Base-by-base conservation (phyloP, 2,797 vertebrate species). In the Mastacembelus armatus region DNA sequence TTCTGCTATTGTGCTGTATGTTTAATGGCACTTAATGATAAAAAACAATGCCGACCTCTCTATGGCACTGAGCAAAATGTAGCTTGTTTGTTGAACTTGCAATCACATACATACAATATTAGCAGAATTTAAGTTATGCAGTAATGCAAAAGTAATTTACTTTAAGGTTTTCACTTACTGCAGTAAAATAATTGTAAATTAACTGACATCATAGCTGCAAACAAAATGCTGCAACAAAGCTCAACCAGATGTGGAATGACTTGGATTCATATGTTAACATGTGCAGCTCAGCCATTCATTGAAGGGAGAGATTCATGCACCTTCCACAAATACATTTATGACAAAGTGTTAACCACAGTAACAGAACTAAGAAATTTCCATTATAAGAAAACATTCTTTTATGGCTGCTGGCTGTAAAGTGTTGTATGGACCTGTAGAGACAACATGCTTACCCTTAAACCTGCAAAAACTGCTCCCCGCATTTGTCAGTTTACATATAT, bases 341-440 rank as follows among this genome's bases (percentile, higher is more conserved):
- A n/a, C n/a, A 22, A 66, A 63, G 19, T n/a, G 42, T 40, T 22
- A 49, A 38, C 5, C 2, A 24, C 24, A 44, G n/a, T 4, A 66
- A 24, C 42, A 45, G 16, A 68, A 27, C 15, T 24, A 50, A 61
- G 57, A 66, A 57, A 39, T 1, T 65, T 56, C 4, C 30, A 52
- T 60, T 58, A 35, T 47, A 68, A 71, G 45, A 56, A 51, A 35
- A 16, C 55, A 24, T 32, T 66, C 22, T 55, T 64, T 44, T 22
- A 49, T 59, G 32, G 65, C 50, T 14, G 0, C 15, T 52, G 48
- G 55, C 57, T 70, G 43, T 50, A n/a, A n/a, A n/a, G n/a, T n/a
- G n/a, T 52, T 49, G 32, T 47, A 48, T 63, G 36, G 15, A 64
- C 19, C 68, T 44, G 24, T 15, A 65, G 54, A 50, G 55, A 52